phyloP scores from a whole-genome alignment of 2,113 vertebrate species.

The Muntiacus reevesi region DNA sequence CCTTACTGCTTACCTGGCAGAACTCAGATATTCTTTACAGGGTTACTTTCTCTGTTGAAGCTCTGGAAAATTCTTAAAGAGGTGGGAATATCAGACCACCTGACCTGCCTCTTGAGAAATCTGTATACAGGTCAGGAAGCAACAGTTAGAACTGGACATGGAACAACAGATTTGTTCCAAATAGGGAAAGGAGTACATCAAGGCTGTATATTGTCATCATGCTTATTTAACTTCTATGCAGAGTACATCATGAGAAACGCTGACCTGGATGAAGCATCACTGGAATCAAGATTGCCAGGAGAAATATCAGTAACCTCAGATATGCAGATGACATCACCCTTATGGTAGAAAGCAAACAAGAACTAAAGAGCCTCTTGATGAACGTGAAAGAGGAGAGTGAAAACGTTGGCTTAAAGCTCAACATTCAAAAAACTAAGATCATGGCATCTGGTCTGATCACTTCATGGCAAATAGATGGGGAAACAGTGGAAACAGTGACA shows the following conservation, averaged over 20 bases:
- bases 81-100: not conserved
- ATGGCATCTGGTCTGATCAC: not conserved
- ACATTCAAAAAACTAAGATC: not conserved
- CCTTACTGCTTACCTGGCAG: not conserved
- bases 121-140: not conserved
- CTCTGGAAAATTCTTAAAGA: not conserved
- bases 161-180: not conserved
- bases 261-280: fast-evolving
- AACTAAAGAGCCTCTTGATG: not conserved
- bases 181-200: not conserved
- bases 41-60: not conserved
- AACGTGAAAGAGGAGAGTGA: not conserved
- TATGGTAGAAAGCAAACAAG: not conserved
- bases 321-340: not conserved
- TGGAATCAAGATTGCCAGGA: not conserved
- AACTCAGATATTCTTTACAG: not conserved
- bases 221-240: not conserved
- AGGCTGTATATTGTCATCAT: not conserved
- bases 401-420: not conserved
- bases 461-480: not conserved
- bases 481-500: not conserved
- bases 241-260: not conserved
- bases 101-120: not conserved
- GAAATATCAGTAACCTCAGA: not conserved
- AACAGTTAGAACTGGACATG: not conserved